phyloP scores from a whole-genome alignment of 2,888 invertebrate genomes.

The Leptura quadrifasciata region DNA sequence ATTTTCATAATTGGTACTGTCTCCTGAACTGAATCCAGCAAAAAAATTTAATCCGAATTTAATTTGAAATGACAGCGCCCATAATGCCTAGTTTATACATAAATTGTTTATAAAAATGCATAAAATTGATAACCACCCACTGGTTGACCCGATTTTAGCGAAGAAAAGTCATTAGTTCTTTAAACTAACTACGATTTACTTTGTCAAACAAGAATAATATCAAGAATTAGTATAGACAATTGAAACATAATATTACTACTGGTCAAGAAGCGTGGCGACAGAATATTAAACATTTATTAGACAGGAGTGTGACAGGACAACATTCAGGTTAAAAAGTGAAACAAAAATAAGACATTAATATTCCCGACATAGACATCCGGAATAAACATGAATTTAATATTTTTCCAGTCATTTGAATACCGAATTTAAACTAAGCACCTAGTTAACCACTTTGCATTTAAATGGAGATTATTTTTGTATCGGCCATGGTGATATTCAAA shows the following conservation, averaged over 20 bases:
- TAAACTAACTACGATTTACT: too few relatives aligned
- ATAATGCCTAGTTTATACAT: too few relatives aligned
- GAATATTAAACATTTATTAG: slow-evolving; percentile 6
- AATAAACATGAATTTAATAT: slow-evolving; percentile 32
- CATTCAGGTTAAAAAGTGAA: slow-evolving; percentile 29
- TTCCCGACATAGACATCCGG: slow-evolving; percentile 36
- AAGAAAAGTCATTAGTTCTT: too few relatives aligned
- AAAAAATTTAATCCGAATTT: too few relatives aligned
- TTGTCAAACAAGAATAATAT: neutral
- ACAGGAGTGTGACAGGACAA: neutral
- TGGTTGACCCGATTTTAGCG: too few relatives aligned
- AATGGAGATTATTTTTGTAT: slow-evolving; percentile 19
- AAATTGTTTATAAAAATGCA: too few relatives aligned
- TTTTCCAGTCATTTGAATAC: slow-evolving; percentile 30
- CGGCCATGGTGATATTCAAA: neutral
- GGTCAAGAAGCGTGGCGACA: neutral
- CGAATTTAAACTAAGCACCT: slow-evolving; percentile 17
- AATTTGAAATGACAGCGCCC: too few relatives aligned
- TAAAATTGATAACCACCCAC: too few relatives aligned
- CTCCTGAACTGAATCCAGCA: too few relatives aligned
- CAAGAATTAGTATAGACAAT: neutral
- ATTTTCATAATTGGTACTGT: too few relatives aligned
- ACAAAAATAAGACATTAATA: slow-evolving; percentile 34
- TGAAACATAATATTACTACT: neutral
- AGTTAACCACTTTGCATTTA: slow-evolving; percentile 13